Evolutionary conservation across 2,113 vertebrate genomes (phyloP).

Genomic region (Toxotes jaculatrix): DNA sequence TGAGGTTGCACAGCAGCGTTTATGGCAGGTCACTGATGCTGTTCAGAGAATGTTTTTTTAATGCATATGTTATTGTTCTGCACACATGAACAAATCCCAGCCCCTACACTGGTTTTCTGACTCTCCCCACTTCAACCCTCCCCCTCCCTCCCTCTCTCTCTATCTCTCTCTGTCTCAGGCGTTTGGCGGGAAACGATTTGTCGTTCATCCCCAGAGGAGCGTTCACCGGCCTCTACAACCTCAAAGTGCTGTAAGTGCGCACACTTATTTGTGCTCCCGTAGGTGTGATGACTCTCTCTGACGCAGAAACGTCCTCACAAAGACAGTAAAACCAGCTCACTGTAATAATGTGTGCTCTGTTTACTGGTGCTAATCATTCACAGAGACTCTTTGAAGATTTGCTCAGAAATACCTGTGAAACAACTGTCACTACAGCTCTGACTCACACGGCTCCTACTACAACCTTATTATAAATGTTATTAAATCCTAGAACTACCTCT

Average conservation of each 20-base stretch:
- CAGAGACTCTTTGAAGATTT: conserved; percentile 35
- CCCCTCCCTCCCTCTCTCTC: neutral
- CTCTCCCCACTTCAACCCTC: neutral
- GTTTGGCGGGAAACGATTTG: conserved; percentile 94
- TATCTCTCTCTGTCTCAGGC: conserved; percentile 85
- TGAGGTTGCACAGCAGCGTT: no score
- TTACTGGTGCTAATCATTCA: conserved; percentile 62
- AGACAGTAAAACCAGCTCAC: neutral
- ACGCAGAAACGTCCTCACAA: neutral
- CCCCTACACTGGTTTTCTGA: neutral
- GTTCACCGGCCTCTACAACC: conserved; percentile 92
- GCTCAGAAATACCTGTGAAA: neutral
- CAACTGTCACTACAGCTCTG: neutral
- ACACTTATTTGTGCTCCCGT: neutral
- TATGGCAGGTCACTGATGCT: no score
- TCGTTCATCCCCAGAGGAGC: conserved; percentile 91
- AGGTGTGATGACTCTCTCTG: neutral
- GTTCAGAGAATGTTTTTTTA: neutral
- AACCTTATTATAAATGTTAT: no score
- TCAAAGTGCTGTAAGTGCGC: conserved; percentile 95
- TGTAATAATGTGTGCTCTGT: conserved; percentile 34
- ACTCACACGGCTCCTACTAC: no score
- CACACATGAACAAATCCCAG: neutral
- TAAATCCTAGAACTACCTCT: no score
- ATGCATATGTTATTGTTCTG: neutral